Conservation (phyloP, 92 coral and sea anemone species). For the Blastomussa wellsi region DNA sequence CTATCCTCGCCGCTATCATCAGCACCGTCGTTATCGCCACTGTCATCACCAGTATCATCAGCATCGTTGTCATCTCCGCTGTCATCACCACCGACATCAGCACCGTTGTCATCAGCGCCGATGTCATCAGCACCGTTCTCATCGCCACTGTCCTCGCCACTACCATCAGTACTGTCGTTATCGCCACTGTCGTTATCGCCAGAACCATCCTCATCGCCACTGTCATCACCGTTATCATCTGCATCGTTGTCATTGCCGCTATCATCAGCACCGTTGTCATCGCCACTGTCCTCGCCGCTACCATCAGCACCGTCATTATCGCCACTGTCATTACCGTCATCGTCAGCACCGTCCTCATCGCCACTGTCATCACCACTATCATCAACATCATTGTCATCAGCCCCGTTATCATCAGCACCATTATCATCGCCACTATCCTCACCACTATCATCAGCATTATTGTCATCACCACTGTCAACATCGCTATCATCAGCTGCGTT, state of each 20-base stretch:
- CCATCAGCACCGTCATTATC: neutral
- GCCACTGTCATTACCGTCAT: neutral
- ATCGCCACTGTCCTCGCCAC: neutral
- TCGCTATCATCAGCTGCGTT: neutral
- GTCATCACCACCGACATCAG: neutral
- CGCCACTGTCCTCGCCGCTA: neutral
- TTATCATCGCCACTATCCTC: neutral
- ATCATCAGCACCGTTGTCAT: neutral
- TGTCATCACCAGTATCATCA: neutral
- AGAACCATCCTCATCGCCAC: neutral
- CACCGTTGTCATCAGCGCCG: neutral
- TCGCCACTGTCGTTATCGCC: neutral
- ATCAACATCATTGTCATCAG: neutral
- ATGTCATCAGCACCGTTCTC: neutral
- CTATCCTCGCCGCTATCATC: neutral
- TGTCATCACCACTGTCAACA: neutral
- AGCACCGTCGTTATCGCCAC: neutral
- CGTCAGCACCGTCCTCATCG: neutral
- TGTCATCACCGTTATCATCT: neutral
- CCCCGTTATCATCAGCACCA: neutral
- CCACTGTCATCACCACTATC: neutral
- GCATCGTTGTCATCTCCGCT: neutral
- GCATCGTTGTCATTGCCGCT: neutral
- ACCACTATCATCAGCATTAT: neutral
- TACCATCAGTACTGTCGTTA: neutral